phyloP scores from a whole-genome alignment of 2,888 invertebrate genomes.

The Ichneumon xanthorius region DNA sequence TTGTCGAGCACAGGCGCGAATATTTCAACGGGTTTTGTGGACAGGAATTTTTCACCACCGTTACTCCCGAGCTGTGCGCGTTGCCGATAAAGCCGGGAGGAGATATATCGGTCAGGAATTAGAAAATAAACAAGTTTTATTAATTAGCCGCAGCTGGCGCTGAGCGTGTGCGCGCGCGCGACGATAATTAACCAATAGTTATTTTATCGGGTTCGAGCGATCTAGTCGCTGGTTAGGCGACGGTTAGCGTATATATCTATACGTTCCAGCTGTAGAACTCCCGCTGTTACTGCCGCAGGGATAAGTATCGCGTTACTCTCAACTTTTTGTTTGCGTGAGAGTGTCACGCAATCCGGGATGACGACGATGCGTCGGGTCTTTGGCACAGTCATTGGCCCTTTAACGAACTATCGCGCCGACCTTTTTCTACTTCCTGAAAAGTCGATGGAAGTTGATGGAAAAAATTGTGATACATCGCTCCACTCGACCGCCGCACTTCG shows the following conservation, averaged over 20 bases:
- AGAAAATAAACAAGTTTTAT: slow-evolving; percentile 55
- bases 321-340: slow-evolving; percentile 42
- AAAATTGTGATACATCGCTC: background rate
- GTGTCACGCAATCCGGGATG: slow-evolving; percentile 43
- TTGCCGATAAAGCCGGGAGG: slow-evolving; percentile 33
- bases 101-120: slow-evolving; percentile 45
- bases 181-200: slow-evolving; percentile 62
- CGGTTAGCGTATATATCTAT: slow-evolving; percentile 7
- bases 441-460: background rate
- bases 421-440: background rate
- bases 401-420: background rate
- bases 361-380: slow-evolving; percentile 54
- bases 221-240: slow-evolving; percentile 32
- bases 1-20: slow-evolving; percentile 48
- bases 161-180: slow-evolving; percentile 28
- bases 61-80: background rate
- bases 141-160: slow-evolving; percentile 56
- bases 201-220: slow-evolving; percentile 58
- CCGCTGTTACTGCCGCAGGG: slow-evolving; percentile 37
- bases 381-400: background rate
- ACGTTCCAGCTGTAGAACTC: background rate
- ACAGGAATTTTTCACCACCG: slow-evolving; percentile 55
- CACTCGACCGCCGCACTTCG: too few relatives aligned
- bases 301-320: slow-evolving; percentile 58
- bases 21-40: slow-evolving; percentile 39